Percentiles rank a stretch among this genome's conserved stretches.
phyloP scores from a whole-genome alignment of 2,113 vertebrate genomes.

The Eolophus roseicapilla region DNA sequence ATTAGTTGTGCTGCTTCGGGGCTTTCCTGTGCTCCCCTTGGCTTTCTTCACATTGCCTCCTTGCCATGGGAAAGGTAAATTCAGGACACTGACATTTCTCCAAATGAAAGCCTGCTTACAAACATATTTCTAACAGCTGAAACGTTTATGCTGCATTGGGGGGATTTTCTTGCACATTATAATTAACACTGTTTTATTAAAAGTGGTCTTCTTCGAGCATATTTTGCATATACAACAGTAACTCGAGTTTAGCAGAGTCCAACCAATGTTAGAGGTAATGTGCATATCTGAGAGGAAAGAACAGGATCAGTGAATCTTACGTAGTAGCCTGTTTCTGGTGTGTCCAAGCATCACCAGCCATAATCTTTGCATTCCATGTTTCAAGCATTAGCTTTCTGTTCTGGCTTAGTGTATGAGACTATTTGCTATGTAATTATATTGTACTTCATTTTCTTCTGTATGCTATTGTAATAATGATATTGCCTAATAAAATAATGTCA shows the following conservation, averaged over 20 bases:
- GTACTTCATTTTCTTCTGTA: conserved; percentile 53
- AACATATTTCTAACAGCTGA: background rate
- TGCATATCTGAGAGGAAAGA: background rate
- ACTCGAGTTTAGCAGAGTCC: background rate
- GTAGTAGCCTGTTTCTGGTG: background rate
- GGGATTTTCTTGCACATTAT: background rate
- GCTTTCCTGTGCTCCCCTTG: background rate
- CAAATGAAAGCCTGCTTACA: background rate
- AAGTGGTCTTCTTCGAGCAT: background rate
- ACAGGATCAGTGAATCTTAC: background rate
- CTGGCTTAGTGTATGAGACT: conserved; percentile 2
- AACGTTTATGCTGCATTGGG: background rate
- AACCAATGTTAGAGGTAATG: background rate
- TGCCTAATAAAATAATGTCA: conserved; percentile 53
- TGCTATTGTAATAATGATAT: conserved; percentile 24
- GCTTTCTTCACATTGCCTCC: background rate
- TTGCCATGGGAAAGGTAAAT: background rate
- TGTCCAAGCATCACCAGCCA: background rate
- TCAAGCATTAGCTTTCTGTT: conserved; percentile 45
- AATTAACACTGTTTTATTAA: background rate
- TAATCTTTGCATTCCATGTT: conserved; percentile 24
- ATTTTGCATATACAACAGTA: background rate
- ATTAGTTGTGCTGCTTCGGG: background rate
- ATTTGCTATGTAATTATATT: conserved; percentile 49
- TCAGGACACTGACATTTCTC: background rate